phyloP scores from a whole-genome alignment of 1,140 invertebrate species.

The Cherax quadricarinatus region DNA sequence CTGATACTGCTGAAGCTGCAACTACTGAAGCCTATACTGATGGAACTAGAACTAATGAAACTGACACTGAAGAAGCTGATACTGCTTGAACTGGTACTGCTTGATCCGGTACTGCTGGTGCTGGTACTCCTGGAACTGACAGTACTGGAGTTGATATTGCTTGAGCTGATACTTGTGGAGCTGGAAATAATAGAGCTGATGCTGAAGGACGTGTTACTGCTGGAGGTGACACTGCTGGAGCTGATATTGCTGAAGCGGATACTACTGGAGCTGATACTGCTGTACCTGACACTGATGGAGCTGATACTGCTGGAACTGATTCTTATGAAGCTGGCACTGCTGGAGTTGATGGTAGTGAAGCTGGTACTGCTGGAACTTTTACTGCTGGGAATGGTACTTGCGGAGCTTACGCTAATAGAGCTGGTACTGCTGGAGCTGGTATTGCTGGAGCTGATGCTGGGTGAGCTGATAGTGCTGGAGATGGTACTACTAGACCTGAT shows the following conservation, averaged over 20 bases:
- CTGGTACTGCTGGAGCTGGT: not conserved
- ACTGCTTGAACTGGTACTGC: not conserved
- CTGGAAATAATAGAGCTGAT: not conserved
- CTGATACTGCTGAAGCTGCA: slow-evolving; percentile 4
- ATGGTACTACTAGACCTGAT: not conserved
- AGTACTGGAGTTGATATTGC: not conserved
- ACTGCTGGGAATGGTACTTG: not conserved
- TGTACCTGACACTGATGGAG: not conserved
- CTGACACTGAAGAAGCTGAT: not conserved
- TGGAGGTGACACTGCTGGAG: not conserved
- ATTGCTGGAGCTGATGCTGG: not conserved
- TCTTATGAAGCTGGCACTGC: not conserved
- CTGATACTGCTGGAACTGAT: not conserved
- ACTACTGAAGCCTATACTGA: not conserved
- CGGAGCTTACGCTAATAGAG: too few species aligned
- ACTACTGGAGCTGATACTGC: not conserved
- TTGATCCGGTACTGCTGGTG: not conserved
- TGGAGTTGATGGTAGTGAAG: not conserved
- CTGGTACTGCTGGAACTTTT: not conserved
- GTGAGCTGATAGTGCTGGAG: not conserved
- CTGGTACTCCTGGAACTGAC: not conserved
- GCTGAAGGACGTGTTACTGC: not conserved
- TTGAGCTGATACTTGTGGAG: not conserved
- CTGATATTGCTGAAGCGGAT: not conserved
- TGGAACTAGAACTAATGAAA: slow-evolving; percentile 6